Base-by-base conservation (phyloP, 2,797 vertebrate species). In the Sebastes nivosus region DNA sequence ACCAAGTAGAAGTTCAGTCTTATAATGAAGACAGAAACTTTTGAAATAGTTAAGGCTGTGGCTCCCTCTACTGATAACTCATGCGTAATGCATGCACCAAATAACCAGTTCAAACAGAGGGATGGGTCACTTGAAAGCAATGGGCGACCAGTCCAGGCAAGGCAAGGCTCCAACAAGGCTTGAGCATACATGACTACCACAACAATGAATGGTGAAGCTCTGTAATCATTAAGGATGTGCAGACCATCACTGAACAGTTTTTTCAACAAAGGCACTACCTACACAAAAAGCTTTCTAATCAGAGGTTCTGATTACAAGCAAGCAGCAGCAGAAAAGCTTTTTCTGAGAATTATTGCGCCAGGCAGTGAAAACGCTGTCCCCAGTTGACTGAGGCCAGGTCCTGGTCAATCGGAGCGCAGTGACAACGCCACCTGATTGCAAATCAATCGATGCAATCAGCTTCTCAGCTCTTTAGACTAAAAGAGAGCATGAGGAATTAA, bases 31-130 rank as follows among this genome's bases (percentile, higher is more conserved):
- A 27, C 20, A 57, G 38, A 54, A 22, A 61, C 7, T 36, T 72
- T 10, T 25, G 5, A 60, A 27, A 78, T 69, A 50, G 59, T 34
- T 61, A 32, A 67, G 74, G 38, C 59, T 88, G 75, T 88, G 79
- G 92, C 92, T 81, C 93, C 94, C 91, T 90, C 94, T 93, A 82
- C 86, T 92, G 94, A 68, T 32, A 18, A 25, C 1, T 29, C 25
- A 42, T n/a, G 10, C 1, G 46, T 55, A 82, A 86, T 68, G 77
- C 92, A 90, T 72, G 75, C 58, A 80, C 8, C 32, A 73, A 36
- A 74, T 10, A 74, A 66, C 27, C 29, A 60, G 14, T 29, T 78
- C 13, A 61, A 11, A 29, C 16, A 13, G 5, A 57, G 18, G 12
- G 2, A 64, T 54, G 22, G 29, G 8, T 38, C 20, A 46, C 38